Evolutionary conservation across 1,140 invertebrate genomes (phyloP).

Genomic region (Hesperophylax magnus): DNA sequence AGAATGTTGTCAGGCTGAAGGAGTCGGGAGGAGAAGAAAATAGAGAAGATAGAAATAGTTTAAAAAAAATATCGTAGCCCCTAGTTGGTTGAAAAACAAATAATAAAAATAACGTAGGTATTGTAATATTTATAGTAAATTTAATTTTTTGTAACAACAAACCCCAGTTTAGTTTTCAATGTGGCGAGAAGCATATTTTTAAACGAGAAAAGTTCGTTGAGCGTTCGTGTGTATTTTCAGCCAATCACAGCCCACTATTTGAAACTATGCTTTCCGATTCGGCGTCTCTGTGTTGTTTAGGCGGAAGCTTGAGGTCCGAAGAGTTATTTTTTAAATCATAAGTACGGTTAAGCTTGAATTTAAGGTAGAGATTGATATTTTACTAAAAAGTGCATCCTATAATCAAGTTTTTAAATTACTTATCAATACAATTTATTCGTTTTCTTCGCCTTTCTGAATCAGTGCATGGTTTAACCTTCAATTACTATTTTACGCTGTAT

Average conservation of each 20-base stretch:
- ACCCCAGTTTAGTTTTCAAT: conserved; percentile 10
- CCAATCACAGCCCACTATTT: conserved; percentile 26
- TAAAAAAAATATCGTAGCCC: too few relatives aligned
- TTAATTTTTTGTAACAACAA: conserved; percentile 2
- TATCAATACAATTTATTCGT: not conserved
- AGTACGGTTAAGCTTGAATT: not conserved
- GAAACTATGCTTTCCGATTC: conserved; percentile 10
- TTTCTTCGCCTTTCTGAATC: conserved; percentile 1
- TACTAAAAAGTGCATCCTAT: not conserved
- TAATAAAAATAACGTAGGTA: too few relatives aligned
- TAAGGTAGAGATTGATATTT: not conserved
- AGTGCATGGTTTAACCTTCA: conserved; percentile 17
- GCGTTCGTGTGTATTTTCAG: conserved; percentile 21
- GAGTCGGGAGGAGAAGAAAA: too few relatives aligned
- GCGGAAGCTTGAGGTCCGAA: conserved; percentile 8
- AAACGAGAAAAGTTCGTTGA: conserved; percentile 31
- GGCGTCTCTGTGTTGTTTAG: conserved; percentile 29
- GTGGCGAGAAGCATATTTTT: not conserved
- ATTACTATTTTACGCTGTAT: not conserved
- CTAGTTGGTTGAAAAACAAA: too few relatives aligned
- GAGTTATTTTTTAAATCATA: not conserved
- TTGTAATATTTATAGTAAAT: too few relatives aligned
- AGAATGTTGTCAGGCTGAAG: too few relatives aligned
- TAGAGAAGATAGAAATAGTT: too few relatives aligned
- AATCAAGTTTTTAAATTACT: not conserved